A percentile compares a stretch with the other conserved stretches of the same genome.
Conservation (phyloP, 2,113 vertebrate species). For the Odocoileus virginianus region DNA sequence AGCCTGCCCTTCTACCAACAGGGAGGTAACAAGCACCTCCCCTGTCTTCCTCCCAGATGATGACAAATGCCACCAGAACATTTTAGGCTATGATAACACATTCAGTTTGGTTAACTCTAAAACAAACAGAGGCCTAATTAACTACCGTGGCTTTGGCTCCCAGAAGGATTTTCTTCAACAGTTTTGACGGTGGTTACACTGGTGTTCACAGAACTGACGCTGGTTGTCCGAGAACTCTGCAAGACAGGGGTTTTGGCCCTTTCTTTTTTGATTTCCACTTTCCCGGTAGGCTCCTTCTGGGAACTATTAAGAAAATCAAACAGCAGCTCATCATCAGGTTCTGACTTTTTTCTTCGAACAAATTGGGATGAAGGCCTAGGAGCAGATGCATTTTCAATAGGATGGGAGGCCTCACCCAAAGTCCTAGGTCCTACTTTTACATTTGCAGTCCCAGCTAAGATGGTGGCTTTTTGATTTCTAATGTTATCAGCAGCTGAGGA, state of each 20-base stretch:
- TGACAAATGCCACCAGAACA: neutral
- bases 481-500: slow-evolving; percentile 92
- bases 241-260: slow-evolving; percentile 77
- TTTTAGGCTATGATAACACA: neutral
- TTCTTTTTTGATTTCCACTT: slow-evolving; percentile 87
- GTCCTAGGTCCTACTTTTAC: slow-evolving; percentile 75
- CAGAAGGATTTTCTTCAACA: slow-evolving; percentile 82
- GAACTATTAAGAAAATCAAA: slow-evolving; percentile 99
- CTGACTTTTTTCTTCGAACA: slow-evolving; percentile 91
- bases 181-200: slow-evolving; percentile 82
- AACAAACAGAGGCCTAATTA: slow-evolving; percentile 37
- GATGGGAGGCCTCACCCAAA: slow-evolving; percentile 55
- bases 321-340: slow-evolving; percentile 94
- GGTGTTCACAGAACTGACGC: slow-evolving; percentile 83
- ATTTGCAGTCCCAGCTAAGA: slow-evolving; percentile 87
- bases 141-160: slow-evolving; percentile 88
- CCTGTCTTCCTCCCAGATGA: neutral
- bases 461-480: slow-evolving; percentile 86
- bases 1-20: neutral
- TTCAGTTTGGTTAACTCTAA: neutral
- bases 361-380: slow-evolving; percentile 87
- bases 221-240: slow-evolving; percentile 86
- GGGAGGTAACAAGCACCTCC: neutral
- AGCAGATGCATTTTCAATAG: slow-evolving; percentile 65
- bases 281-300: slow-evolving; percentile 86